phyloP scores from a whole-genome alignment of 1,140 invertebrate genomes.

The Neodiprion lecontei region DNA sequence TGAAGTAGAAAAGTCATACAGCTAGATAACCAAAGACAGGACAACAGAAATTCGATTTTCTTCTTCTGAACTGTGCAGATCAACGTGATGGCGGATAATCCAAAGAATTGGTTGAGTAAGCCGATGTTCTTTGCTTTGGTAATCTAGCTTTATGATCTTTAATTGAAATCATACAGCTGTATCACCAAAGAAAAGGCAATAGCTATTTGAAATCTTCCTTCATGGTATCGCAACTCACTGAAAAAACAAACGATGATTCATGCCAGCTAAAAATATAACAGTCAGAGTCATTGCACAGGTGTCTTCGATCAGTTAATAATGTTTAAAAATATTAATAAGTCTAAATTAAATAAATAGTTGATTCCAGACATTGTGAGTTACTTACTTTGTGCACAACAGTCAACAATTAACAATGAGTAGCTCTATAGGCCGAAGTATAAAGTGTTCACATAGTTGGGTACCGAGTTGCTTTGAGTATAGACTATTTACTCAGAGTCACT shows the following conservation, averaged over 20 bases:
- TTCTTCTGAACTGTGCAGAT: background rate
- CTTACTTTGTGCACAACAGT: too few relatives aligned
- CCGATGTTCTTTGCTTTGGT: constrained; percentile 63
- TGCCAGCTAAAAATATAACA: too few relatives aligned
- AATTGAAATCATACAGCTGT: constrained; percentile 59
- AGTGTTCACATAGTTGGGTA: constrained; percentile 56
- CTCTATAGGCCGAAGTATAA: constrained; percentile 13
- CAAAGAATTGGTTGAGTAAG: constrained; percentile 30
- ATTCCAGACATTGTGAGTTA: too few relatives aligned
- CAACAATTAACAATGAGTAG: too few relatives aligned
- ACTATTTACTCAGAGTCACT: constrained; percentile 77
- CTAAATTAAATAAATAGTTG: too few relatives aligned
- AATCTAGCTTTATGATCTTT: constrained; percentile 67
- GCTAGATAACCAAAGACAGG: constrained; percentile 94
- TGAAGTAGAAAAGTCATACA: constrained; percentile 85
- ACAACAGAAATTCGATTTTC: constrained; percentile 43
- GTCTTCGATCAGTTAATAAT: too few relatives aligned
- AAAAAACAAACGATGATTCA: too few relatives aligned
- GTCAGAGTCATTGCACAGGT: too few relatives aligned
- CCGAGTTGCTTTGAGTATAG: constrained; percentile 62
- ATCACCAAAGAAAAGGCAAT: constrained; percentile 61
- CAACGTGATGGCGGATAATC: background rate
- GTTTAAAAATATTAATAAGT: too few relatives aligned
- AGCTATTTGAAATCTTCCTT: constrained; percentile 28
- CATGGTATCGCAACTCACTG: background rate